Conservation (phyloP, 2,888 invertebrate species). For the Drosophila tanythrix region DNA sequence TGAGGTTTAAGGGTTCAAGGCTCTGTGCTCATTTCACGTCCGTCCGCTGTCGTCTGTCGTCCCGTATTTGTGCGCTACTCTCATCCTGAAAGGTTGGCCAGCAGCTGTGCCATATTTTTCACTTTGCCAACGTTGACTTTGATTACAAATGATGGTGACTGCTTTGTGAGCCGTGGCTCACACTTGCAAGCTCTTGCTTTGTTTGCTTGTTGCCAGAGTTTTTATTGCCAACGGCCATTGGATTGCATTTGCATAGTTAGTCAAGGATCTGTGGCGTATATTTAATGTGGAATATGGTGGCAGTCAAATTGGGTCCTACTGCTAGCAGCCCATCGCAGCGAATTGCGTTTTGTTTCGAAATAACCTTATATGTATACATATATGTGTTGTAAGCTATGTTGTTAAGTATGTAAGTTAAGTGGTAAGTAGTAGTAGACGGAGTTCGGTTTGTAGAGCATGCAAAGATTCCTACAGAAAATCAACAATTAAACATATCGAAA, state of each 20-base stretch:
- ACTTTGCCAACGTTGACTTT: slow-evolving; percentile 61
- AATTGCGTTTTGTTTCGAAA: slow-evolving; percentile 45
- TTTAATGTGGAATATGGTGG: slow-evolving; percentile 36
- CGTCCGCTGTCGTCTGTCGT: slow-evolving; percentile 19
- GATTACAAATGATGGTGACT: slow-evolving; percentile 72
- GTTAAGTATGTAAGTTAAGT: slow-evolving; percentile 15
- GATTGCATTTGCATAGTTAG: slow-evolving; percentile 67
- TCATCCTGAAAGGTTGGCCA: slow-evolving; percentile 49
- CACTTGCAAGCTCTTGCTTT: slow-evolving; percentile 34
- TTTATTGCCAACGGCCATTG: slow-evolving; percentile 56
- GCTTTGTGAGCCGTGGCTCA: slow-evolving; percentile 25
- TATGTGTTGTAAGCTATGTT: background rate
- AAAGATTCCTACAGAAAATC: slow-evolving; percentile 40
- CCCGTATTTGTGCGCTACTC: slow-evolving; percentile 26
- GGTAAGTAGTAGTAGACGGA: slow-evolving; percentile 9
- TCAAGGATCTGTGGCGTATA: slow-evolving; percentile 55
- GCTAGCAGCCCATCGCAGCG: slow-evolving; percentile 32
- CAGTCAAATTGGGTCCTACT: slow-evolving; percentile 32
- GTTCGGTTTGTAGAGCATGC: slow-evolving; percentile 52
- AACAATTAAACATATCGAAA: slow-evolving; percentile 48
- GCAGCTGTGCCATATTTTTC: slow-evolving; percentile 49
- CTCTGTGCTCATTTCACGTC: slow-evolving; percentile 53
- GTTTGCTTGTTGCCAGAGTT: slow-evolving; percentile 42
- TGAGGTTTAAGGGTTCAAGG: slow-evolving; percentile 65
- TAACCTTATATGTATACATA: slow-evolving; percentile 7